Evolutionary conservation across 2,797 vertebrate species (phyloP), one percentile per base, ranked within the genome.

Genomic region (Betta splendens): DNA sequence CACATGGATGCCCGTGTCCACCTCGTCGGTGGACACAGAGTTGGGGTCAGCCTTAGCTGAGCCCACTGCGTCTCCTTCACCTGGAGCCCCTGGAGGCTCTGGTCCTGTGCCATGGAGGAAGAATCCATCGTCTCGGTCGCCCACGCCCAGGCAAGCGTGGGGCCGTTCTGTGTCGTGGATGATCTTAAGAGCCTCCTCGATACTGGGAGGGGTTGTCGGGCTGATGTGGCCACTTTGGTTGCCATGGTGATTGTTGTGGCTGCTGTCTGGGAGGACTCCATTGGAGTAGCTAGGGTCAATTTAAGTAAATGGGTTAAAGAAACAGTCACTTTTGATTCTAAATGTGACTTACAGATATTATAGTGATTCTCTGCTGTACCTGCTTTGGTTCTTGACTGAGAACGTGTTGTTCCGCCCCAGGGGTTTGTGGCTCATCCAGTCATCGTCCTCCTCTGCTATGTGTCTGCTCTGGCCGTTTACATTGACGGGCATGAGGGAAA

Each of bases 1-100:
- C 53, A 98, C 95, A 1, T 99, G 96, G 84, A 99, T 98, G 63
- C 97, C 97, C 0, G 97, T 99, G 87, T 99, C 97, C 2, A 95
- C 94, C 80, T 93, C 92, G 3, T 93, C 92, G 0, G 96, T 98
- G 47, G 91, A 96, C 57, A 93, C 49, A 0, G 93, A 93, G 79
- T 96, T 94, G 5, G 91, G 85, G 22, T 94, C 94, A 16, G 91
- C 70, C 57, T 93, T 93, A 13, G 65, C 74, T 13, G 92, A 87
- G 61, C 29, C 72, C 1, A 15, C 39, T 35, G 84, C 60, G 0
- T 80, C 83, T 28, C 36, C 80, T n/a, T 40, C 66, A 55, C 65
- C 74, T 1, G 26, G 51, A 23, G 76, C 80, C 40, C 81, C 84
- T 25, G 78, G 78, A 4, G 92, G 70, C 51, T 92, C 88, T 35